Percentiles rank a stretch among this genome's conserved stretches.
Evolutionary conservation across 2,888 invertebrate genomes (phyloP).

Genomic region (Enoplolaimus lenunculus): DNA sequence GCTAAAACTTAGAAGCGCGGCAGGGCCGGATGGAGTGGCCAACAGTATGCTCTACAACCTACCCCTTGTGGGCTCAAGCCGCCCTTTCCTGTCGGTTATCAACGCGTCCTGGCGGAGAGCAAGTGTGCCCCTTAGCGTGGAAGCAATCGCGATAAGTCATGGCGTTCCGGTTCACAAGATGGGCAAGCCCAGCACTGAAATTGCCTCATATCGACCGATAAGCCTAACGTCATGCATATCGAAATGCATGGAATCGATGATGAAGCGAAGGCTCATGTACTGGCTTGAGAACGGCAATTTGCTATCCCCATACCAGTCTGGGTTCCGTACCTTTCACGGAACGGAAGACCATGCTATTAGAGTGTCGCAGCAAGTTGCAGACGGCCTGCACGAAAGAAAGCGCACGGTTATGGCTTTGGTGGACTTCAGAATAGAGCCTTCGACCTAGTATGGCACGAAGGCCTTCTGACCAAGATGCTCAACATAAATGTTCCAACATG

Average conservation of each 20-base stretch:
- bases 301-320: background rate
- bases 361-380: background rate
- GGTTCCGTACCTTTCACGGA: background rate
- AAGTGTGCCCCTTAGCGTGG: background rate
- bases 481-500: background rate
- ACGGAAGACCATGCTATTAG: background rate
- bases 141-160: too few relatives aligned
- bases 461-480: background rate
- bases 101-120: background rate
- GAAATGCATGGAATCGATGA: background rate
- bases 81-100: background rate
- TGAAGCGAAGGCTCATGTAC: constrained; percentile 6
- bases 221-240: background rate
- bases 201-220: background rate
- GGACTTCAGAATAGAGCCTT: background rate
- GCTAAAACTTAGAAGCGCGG: background rate
- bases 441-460: background rate
- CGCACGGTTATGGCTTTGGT: background rate
- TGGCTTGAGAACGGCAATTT: background rate
- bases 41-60: background rate
- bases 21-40: background rate
- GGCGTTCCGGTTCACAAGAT: background rate
- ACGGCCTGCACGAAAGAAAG: constrained; percentile 1
- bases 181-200: background rate
- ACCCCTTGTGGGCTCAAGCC: too few relatives aligned